Base-by-base conservation (phyloP, 2,113 vertebrate genomes). In the Mola mola region DNA sequence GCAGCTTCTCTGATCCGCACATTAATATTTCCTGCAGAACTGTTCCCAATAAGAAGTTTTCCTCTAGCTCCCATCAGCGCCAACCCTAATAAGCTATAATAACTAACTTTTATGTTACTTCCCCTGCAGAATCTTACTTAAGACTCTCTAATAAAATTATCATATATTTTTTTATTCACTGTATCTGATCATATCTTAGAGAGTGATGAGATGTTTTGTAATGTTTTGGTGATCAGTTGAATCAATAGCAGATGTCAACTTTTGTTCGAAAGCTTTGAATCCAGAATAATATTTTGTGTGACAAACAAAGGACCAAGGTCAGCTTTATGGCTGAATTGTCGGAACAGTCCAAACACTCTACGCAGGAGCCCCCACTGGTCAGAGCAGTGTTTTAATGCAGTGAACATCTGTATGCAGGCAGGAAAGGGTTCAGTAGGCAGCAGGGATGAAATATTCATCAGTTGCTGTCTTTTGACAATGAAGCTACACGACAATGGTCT, bases 391-490 rank as follows among this genome's bases (percentile, higher is more conserved):
- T 86, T 66, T 63, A 79, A 82, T 69, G 66, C 67, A 28, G 37
- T 0, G 53, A 73, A 83, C 70, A 88, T 88, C 86, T 83, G 80
- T 87, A 84, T 82, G 71, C 82, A 81, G 65, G 9, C 57, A 59
- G 70, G 68, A 46, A 56, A 40, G 44, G 34, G 28, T 69, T 50
- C 10, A 41, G 53, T 36, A 51, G 42, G 49, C 19, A 72, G 26
- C 22, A 43, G n/a, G 58, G 72, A 88, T 91, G 48, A 90, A 92
- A 88, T 86, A 92, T 90, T 89, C 62, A 89, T 91, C 65, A 67
- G 72, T 37, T 72, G 70, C 84, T 72, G 66, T 84, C 66, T 86
- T 86, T 76, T 83, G 83, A 86, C 85, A 87, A 81, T 84, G 79
- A 83, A 69, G 29, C 71, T 70, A 84, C 81, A 88, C 46, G 82